phyloP scores from a whole-genome alignment of 2,888 invertebrate genomes.

The Phytoseiulus persimilis region DNA sequence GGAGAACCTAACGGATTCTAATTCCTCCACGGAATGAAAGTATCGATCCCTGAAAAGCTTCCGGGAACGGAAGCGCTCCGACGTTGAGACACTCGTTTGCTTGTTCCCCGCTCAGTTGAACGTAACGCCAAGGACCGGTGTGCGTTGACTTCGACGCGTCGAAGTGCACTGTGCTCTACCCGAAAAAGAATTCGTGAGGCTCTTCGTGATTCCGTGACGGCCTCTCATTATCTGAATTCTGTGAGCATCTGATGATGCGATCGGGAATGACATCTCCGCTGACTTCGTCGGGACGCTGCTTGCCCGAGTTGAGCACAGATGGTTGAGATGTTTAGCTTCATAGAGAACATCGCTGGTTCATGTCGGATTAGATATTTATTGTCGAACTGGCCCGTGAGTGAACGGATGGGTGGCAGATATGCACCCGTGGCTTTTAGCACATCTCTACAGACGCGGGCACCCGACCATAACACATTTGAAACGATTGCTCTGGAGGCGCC shows the following conservation, averaged over 20 bases:
- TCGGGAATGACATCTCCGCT: background rate
- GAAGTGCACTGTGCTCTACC: background rate
- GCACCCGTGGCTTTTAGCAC: background rate
- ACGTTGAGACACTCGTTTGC: too few species aligned
- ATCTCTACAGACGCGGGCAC: background rate
- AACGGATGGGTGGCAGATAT: background rate
- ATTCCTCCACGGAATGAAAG: too few species aligned
- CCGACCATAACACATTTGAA: background rate
- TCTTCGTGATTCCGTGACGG: conserved; percentile 5
- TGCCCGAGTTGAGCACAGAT: background rate
- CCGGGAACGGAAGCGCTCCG: too few species aligned
- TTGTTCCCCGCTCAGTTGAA: background rate
- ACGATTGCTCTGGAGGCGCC: background rate
- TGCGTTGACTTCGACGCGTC: background rate
- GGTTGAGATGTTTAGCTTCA: background rate
- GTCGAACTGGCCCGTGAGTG: background rate
- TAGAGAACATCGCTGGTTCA: background rate
- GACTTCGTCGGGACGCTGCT: background rate
- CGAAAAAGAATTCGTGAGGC: background rate
- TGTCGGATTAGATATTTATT: background rate
- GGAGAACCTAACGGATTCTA: too few species aligned
- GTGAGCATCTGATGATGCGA: background rate
- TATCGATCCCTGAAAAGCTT: too few species aligned
- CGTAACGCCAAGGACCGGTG: background rate
- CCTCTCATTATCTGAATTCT: background rate